phyloP scores from a whole-genome alignment of 2,113 vertebrate genomes.

The Illadopsis cleaveri region DNA sequence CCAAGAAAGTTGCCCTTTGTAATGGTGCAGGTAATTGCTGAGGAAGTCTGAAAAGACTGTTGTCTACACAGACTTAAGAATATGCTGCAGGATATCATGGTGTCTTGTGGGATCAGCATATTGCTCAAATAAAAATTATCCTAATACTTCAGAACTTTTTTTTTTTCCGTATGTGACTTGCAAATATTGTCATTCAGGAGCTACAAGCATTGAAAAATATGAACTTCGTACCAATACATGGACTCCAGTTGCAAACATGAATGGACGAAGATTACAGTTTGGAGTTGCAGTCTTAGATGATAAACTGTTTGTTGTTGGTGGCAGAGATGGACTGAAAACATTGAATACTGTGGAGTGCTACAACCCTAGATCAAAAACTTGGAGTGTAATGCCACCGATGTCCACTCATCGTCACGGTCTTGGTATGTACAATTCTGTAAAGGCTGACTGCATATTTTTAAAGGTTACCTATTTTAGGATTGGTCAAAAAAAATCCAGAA shows the following conservation, averaged over 20 bases:
- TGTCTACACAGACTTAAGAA: background rate
- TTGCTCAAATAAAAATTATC: background rate
- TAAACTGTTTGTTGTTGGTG: constrained; percentile 94
- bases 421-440: constrained; percentile 73
- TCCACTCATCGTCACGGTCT: constrained; percentile 96
- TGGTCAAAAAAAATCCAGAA: background rate
- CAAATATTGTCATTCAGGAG: constrained; percentile 76
- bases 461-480: background rate
- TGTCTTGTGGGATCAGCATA: background rate
- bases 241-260: constrained; percentile 95
- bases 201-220: constrained; percentile 97
- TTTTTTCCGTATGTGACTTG: background rate
- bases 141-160: background rate
- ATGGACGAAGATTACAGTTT: constrained; percentile 93
- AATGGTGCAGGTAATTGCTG: background rate
- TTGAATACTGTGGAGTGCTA: constrained; percentile 98
- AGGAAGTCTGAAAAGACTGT: background rate
- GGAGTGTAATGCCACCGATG: constrained; percentile 98
- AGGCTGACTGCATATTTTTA: background rate
- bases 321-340: constrained; percentile 95
- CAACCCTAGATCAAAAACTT: constrained; percentile 93
- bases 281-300: constrained; percentile 92
- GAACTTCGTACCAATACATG: constrained; percentile 92
- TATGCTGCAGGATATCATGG: background rate
- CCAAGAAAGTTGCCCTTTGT: background rate